phyloP scores from a whole-genome alignment of 2,888 invertebrate genomes.

The Trissolcus brochymenae region DNA sequence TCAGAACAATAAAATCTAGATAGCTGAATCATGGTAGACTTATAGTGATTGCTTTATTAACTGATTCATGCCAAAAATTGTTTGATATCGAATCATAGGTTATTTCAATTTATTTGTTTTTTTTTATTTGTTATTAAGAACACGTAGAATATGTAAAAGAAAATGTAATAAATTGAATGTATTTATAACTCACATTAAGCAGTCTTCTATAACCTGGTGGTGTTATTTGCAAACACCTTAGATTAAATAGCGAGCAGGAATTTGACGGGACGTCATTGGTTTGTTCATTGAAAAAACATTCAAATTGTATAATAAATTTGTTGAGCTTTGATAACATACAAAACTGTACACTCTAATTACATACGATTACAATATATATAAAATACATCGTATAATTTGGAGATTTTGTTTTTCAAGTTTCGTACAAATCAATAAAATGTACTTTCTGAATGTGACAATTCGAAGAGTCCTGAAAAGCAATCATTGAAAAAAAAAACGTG shows the following conservation, averaged over 20 bases:
- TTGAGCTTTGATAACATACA: conserved; percentile 58
- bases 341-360: conserved; percentile 56
- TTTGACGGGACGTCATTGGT: not conserved
- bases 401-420: conserved; percentile 2
- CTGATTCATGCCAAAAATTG: too few species aligned
- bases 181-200: conserved; percentile 31
- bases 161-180: too few species aligned
- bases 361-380: conserved; percentile 50
- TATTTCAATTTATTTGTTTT: too few species aligned
- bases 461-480: not conserved
- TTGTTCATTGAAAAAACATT: conserved; percentile 48
- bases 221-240: conserved; percentile 29
- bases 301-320: conserved; percentile 53
- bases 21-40: too few species aligned
- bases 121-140: too few species aligned
- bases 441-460: conserved; percentile 27
- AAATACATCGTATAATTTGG: conserved; percentile 47
- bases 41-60: too few species aligned
- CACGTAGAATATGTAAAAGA: too few species aligned
- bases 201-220: conserved; percentile 35
- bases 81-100: too few species aligned
- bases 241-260: conserved; percentile 15
- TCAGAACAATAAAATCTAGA: too few species aligned
- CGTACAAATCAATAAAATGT: conserved; percentile 38
- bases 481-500: not conserved